A percentile compares a stretch with the other conserved stretches of the same genome.
phyloP scores from a whole-genome alignment of 2,797 vertebrate genomes.

The Sebastiscus tertius region DNA sequence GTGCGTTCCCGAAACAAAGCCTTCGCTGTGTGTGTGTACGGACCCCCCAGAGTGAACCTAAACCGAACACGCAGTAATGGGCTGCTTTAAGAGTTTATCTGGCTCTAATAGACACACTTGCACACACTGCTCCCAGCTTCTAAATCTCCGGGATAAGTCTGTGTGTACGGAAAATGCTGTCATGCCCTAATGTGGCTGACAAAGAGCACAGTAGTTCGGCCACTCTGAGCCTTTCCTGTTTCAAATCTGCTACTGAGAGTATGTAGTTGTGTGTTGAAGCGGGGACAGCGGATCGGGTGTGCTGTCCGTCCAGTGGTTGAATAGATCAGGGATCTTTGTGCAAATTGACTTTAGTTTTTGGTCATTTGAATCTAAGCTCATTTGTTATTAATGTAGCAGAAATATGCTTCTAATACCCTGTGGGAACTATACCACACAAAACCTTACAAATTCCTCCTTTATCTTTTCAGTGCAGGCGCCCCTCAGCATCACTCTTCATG shows the following conservation, averaged over 20 bases:
- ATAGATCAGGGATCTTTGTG: background rate
- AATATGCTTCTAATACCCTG: background rate
- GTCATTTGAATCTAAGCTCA: background rate
- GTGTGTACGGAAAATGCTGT: constrained; percentile 57
- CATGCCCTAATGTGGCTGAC: constrained; percentile 66
- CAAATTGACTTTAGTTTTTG: background rate
- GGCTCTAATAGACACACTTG: constrained; percentile 69
- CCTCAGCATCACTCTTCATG: constrained; percentile 2
- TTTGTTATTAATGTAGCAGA: background rate
- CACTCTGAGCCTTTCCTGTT: constrained; percentile 41
- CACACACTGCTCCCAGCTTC: constrained; percentile 53
- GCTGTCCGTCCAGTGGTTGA: background rate
- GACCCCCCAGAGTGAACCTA: constrained; percentile 74
- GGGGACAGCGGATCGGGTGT: background rate
- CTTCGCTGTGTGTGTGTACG: constrained; percentile 62
- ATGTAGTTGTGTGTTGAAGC: constrained; percentile 15
- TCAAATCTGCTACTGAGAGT: constrained; percentile 25
- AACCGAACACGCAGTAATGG: constrained; percentile 62
- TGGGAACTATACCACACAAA: constrained; percentile 2
- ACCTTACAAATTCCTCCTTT: background rate
- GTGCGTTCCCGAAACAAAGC: constrained; percentile 74
- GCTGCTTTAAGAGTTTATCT: constrained; percentile 73
- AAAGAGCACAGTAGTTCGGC: constrained; percentile 49
- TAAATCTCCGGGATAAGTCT: constrained; percentile 67
- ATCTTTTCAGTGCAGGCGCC: background rate